A percentile compares a stretch with the other conserved stretches of the same genome.
Conservation (phyloP, 1,140 invertebrate species). For the Drosophila murphyi region DNA sequence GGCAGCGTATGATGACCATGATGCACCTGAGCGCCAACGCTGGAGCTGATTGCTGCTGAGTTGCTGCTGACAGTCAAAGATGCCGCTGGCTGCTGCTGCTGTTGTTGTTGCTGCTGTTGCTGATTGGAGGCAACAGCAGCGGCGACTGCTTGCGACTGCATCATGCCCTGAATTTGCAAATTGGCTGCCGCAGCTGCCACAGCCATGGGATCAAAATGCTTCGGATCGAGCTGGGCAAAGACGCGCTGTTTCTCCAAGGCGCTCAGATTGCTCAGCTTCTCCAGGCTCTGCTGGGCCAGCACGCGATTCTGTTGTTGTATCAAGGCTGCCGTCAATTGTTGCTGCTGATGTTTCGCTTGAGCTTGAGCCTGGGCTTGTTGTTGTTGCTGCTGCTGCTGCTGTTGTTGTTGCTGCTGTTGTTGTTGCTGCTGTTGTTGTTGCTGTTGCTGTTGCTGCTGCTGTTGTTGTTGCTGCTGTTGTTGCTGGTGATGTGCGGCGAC, state of each 20-base stretch:
- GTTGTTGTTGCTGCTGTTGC: conserved; percentile 30
- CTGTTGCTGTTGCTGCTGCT: conserved; percentile 75
- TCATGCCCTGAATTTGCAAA: conserved; percentile 77
- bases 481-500: conserved; percentile 73
- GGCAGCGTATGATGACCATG: conserved; percentile 70
- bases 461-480: conserved; percentile 75
- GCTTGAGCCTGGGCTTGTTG: conserved; percentile 65
- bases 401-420: conserved; percentile 63
- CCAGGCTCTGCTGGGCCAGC: conserved; percentile 86
- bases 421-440: conserved; percentile 78
- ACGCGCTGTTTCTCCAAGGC: conserved; percentile 86
- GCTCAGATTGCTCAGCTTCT: conserved; percentile 85
- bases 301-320: conserved; percentile 86
- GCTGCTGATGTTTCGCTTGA: conserved; percentile 78
- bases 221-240: conserved; percentile 85
- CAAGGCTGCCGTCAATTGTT: conserved; percentile 86
- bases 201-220: conserved; percentile 83
- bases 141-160: conserved; percentile 76
- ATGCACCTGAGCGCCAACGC: conserved; percentile 41
- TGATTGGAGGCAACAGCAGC: conserved; percentile 72
- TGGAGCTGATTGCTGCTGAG: conserved; percentile 30
- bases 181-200: conserved; percentile 80
- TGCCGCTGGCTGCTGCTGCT: conserved; percentile 47
- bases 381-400: conserved; percentile 79
- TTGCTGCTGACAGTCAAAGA: conserved; percentile 25